Evolutionary conservation across 1,140 invertebrate genomes (phyloP).

Genomic region (Chrysopa pallens): DNA sequence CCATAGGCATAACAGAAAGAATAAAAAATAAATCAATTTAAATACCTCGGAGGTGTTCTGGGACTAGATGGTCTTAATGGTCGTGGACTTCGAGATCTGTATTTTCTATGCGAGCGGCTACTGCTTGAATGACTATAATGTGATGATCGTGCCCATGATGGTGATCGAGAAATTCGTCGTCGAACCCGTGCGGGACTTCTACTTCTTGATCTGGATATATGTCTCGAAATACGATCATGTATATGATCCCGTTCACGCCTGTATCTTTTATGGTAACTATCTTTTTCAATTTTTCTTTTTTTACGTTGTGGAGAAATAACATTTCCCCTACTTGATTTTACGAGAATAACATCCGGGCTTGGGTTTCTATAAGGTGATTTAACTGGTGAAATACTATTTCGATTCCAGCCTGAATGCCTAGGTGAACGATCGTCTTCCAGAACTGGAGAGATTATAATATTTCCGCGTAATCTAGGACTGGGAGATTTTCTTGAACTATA

Average conservation of each 20-base stretch:
- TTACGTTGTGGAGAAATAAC: conserved; percentile 17
- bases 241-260: conserved; percentile 24
- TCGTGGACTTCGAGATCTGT: conserved; percentile 19
- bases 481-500: conserved; percentile 2
- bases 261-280: conserved; percentile 23
- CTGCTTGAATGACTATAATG: conserved; percentile 20
- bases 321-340: conserved; percentile 1
- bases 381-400: conserved; percentile 2
- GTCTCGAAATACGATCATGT: conserved; percentile 20
- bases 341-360: conserved; percentile 12
- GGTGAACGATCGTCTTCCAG: conserved; percentile 13
- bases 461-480: conserved; percentile 4
- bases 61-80: conserved; percentile 6
- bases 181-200: conserved; percentile 11
- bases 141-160: conserved; percentile 12
- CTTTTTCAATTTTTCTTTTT: conserved; percentile 21
- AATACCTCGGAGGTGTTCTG: conserved; percentile 10
- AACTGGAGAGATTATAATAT: conserved; percentile 19
- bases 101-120: conserved; percentile 21
- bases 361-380: conserved; percentile 14
- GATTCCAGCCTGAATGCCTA: conserved; percentile 8
- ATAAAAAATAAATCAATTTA: conserved; percentile 6
- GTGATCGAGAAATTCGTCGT: conserved; percentile 21
- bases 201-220: conserved; percentile 23
- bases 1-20: too few relatives aligned